Conservation (phyloP, 2,888 invertebrate species). For the Zygaena filipendulae region DNA sequence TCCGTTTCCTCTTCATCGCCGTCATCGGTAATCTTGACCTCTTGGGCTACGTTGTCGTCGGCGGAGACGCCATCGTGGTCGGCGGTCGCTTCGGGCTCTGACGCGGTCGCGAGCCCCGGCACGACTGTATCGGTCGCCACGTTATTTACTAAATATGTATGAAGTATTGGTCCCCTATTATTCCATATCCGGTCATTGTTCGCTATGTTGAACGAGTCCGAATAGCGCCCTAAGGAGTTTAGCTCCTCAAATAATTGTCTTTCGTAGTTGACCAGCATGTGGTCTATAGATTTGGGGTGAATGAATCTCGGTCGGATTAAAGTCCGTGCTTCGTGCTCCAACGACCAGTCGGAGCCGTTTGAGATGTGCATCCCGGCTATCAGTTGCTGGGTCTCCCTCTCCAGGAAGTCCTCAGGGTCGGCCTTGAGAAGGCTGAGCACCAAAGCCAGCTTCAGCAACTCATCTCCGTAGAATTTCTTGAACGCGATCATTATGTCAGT, state of each 20-base stretch:
- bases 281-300: constrained; percentile 79
- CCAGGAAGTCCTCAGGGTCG: constrained; percentile 76
- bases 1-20: constrained; percentile 27
- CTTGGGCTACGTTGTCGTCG: constrained; percentile 57
- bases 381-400: constrained; percentile 63
- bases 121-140: constrained; percentile 56
- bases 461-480: constrained; percentile 85
- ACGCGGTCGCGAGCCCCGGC: constrained; percentile 36
- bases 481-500: constrained; percentile 74
- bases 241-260: constrained; percentile 78
- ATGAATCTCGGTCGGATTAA: constrained; percentile 71
- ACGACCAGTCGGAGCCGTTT: constrained; percentile 77
- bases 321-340: constrained; percentile 64
- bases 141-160: constrained; percentile 62
- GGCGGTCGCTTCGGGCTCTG: constrained; percentile 29
- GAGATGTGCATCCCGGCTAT: constrained; percentile 68
- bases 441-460: constrained; percentile 83
- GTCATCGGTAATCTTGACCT: constrained; percentile 53
- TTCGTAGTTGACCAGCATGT: constrained; percentile 76
- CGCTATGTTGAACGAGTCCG: constrained; percentile 26
- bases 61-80: constrained; percentile 46
- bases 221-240: constrained; percentile 73
- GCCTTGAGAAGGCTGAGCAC: constrained; percentile 83
- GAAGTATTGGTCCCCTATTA: constrained; percentile 41
- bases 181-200: constrained; percentile 57